Conservation (phyloP, 2,113 vertebrate genomes). For the Leptosomus discolor region DNA sequence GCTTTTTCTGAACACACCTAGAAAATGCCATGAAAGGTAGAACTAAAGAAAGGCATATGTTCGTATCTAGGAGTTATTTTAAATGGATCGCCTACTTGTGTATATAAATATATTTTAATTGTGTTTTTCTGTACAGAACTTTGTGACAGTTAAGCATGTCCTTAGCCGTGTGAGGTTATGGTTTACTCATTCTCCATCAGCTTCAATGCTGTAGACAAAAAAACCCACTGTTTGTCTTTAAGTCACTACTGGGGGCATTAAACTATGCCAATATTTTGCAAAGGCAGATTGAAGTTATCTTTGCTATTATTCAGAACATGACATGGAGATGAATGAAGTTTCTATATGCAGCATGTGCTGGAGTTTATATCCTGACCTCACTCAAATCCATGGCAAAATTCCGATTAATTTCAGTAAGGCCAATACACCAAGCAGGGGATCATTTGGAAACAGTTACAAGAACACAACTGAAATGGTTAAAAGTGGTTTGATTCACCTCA, state of each 20-base stretch:
- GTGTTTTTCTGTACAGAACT: neutral
- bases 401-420: neutral
- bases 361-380: neutral
- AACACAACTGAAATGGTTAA: neutral
- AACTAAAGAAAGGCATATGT: neutral
- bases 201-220: neutral
- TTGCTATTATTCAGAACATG: neutral
- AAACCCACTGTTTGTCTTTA: neutral
- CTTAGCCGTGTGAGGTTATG: neutral
- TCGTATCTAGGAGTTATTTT: neutral
- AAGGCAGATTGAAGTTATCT: neutral
- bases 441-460: neutral
- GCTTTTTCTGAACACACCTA: neutral
- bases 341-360: neutral
- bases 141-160: neutral
- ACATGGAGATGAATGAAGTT: neutral
- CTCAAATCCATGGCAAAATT: neutral
- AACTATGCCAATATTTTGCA: neutral
- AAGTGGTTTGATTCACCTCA: neutral
- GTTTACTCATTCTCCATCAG: neutral
- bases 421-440: neutral
- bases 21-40: accelerated
- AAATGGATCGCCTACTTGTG: neutral
- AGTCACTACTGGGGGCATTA: neutral
- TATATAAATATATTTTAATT: neutral